A percentile compares a stretch with the other conserved stretches of the same genome.
phyloP scores from a whole-genome alignment of 2,797 vertebrate genomes.

The Morelia viridis region DNA sequence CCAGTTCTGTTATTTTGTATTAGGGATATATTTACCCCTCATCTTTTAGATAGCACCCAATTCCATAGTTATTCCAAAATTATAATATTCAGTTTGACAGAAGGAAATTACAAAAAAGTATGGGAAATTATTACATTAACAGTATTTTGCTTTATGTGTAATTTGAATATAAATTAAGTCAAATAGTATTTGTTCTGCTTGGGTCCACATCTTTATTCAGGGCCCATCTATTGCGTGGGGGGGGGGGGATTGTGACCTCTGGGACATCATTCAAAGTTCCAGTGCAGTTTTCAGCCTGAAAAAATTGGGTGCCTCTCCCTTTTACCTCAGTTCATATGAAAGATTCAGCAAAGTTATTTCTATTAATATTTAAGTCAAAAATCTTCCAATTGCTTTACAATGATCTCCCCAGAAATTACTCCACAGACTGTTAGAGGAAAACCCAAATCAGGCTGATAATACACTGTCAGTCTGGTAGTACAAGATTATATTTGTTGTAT shows the following conservation, averaged over 20 bases:
- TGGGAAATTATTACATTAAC: not conserved
- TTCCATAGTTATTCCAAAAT: too few relatives aligned
- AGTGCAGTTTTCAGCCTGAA: not conserved
- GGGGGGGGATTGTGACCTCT: not conserved
- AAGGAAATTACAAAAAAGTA: not conserved
- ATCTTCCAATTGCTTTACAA: not conserved
- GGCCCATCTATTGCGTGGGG: not conserved
- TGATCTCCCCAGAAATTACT: not conserved
- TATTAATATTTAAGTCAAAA: not conserved
- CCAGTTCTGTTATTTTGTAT: too few relatives aligned
- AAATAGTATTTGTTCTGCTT: not conserved
- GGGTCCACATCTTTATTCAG: not conserved
- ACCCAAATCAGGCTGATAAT: not conserved
- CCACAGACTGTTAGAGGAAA: not conserved
- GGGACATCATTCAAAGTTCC: not conserved
- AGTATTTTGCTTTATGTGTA: not conserved
- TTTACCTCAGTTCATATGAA: not conserved
- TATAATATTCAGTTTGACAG: not conserved
- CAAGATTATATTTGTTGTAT: slow-evolving; percentile 22
- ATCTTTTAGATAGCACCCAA: not conserved
- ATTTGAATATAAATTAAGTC: not conserved
- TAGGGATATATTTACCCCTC: not conserved
- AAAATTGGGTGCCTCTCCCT: not conserved
- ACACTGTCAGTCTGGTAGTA: slow-evolving; percentile 7
- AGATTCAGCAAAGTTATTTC: not conserved